Evolutionary conservation across 1,140 invertebrate genomes (phyloP).

Genomic region (Vanessa tameamea): DNA sequence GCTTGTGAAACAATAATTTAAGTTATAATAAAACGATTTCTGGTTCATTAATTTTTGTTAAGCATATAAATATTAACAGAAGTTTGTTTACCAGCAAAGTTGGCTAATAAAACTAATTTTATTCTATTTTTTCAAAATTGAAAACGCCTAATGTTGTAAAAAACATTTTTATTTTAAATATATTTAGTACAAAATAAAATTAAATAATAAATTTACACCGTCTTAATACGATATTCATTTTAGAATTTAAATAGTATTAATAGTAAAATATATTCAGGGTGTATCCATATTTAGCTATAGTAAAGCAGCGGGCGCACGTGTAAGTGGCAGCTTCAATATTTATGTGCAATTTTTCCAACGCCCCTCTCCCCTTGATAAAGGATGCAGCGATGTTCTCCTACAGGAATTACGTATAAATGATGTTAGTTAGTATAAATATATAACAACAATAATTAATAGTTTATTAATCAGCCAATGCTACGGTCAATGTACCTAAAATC

Average conservation of each 20-base stretch:
- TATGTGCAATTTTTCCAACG: conserved; percentile 79
- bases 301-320: conserved; percentile 68
- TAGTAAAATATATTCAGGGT: conserved; percentile 6
- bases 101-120: too few relatives aligned
- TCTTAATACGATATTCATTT: too few relatives aligned
- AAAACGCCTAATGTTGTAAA: too few relatives aligned
- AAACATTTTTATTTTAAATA: too few relatives aligned
- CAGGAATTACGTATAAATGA: conserved; percentile 68
- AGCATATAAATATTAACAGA: too few relatives aligned
- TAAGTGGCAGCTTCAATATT: conserved; percentile 81
- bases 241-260: background rate
- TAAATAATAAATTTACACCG: too few relatives aligned
- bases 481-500: background rate
- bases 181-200: too few relatives aligned
- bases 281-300: conserved; percentile 51
- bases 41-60: too few relatives aligned
- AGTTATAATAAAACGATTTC: too few relatives aligned
- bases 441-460: conserved; percentile 21
- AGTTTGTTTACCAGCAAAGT: too few relatives aligned
- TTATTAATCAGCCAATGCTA: background rate
- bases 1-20: too few relatives aligned
- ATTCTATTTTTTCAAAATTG: too few relatives aligned
- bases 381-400: conserved; percentile 63
- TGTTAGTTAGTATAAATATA: conserved; percentile 47
- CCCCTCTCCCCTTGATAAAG: conserved; percentile 64